Evolutionary conservation across 2,797 vertebrate genomes (phyloP).

Genomic region (Petrocephalus sullivani): DNA sequence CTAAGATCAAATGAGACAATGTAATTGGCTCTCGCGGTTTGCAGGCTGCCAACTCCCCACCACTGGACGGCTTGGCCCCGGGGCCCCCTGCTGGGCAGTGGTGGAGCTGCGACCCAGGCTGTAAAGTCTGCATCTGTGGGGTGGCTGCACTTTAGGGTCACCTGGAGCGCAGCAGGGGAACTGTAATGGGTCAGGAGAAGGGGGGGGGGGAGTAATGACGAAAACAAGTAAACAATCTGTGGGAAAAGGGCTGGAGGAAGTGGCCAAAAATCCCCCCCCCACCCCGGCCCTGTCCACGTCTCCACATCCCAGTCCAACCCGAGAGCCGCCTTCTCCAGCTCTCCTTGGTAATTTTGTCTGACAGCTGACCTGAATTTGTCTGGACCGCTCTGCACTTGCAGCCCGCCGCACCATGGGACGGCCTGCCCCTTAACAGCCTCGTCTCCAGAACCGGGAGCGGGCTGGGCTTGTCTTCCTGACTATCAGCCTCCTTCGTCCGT

Average conservation of each 20-base stretch:
- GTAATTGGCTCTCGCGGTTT: conserved; percentile 14
- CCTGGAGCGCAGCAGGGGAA: not conserved
- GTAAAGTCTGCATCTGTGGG: not conserved
- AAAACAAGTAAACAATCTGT: conserved; percentile 39
- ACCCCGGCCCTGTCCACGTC: not conserved
- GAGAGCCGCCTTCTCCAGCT: conserved; percentile 20
- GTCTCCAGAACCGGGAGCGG: not conserved
- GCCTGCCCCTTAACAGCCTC: conserved; percentile 16
- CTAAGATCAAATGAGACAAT: conserved; percentile 16
- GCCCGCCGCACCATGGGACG: not conserved
- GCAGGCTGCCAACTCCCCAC: conserved; percentile 7
- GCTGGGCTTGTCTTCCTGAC: not conserved
- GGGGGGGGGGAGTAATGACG: not conserved
- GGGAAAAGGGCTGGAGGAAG: not conserved
- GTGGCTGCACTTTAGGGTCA: not conserved
- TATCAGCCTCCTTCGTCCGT: not conserved
- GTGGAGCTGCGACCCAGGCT: not conserved
- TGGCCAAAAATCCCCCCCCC: not conserved
- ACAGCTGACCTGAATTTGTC: conserved; percentile 46
- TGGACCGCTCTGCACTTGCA: conserved; percentile 24
- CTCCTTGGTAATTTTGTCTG: conserved; percentile 33
- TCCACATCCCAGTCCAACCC: conserved; percentile 3
- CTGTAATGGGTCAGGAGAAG: not conserved
- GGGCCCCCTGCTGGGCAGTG: not conserved
- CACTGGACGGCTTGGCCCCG: conserved; percentile 8